These are phyloP conservation scores for Coelopa frigida DNA, from an alignment of 1,140 invertebrate species.

Conservation along the genomic window DNA sequence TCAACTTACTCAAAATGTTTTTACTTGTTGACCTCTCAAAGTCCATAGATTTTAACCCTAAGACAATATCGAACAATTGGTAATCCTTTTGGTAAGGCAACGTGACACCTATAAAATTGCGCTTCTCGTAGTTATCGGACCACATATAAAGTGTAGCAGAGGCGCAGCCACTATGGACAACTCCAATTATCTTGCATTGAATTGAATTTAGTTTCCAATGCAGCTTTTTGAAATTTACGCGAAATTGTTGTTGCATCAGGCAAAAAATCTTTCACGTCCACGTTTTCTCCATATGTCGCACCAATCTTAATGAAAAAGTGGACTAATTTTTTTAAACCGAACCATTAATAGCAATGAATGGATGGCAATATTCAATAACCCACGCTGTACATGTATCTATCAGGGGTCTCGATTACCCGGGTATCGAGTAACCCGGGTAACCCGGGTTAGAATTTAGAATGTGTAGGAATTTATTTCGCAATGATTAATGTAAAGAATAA, in stretches of 20 bases:
- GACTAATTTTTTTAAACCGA: slow-evolving; percentile 12
- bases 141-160: slow-evolving; percentile 14
- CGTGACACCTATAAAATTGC: slow-evolving; percentile 18
- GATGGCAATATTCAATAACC: slow-evolving; percentile 12
- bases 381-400: neutral
- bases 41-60: slow-evolving; percentile 20
- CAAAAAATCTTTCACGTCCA: slow-evolving; percentile 8
- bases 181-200: slow-evolving; percentile 6
- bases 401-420: too few relatives aligned
- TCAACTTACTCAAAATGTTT: slow-evolving; percentile 12
- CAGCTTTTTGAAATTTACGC: neutral
- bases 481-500: too few relatives aligned
- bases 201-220: slow-evolving; percentile 15
- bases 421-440: too few relatives aligned
- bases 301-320: slow-evolving; percentile 13
- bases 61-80: slow-evolving; percentile 11
- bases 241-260: slow-evolving; percentile 13
- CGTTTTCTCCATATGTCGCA: slow-evolving; percentile 9
- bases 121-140: slow-evolving; percentile 15
- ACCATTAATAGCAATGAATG: slow-evolving; percentile 15
- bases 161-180: slow-evolving; percentile 12
- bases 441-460: neutral
- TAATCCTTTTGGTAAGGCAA: slow-evolving; percentile 10
- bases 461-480: too few relatives aligned
- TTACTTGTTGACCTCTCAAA: slow-evolving; percentile 14